Base-by-base conservation (phyloP, 2,888 invertebrate species). In the Andrena camellia region DNA sequence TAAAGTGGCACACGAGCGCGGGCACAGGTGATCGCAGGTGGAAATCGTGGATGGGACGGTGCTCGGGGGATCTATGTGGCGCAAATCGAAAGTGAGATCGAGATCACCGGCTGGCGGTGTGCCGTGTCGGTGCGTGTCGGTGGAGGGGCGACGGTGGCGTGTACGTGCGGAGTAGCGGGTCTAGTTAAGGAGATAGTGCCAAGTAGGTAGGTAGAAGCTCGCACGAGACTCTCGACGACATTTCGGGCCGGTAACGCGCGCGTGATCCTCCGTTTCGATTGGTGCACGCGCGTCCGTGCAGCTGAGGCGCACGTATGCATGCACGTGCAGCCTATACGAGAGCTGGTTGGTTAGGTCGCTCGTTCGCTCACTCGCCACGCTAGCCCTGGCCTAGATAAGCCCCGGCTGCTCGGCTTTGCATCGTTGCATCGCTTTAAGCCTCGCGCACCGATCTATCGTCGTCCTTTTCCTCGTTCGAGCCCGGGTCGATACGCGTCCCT, bases 331-430 rank as follows among this genome's bases (percentile, higher is more conserved):
- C 71, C 66, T 74, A 54, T 54, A 20, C 20, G 23, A 23, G 54
- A 54, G 77, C 77, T 77, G 84, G 74, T 73, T 76, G 82, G 81
- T 52, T 50, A 67, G 69, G 71, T 26, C 68, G 73, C 48, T 26
- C 33, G 62, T 48, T 60, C 71, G 88, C 83, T 87, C 83, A 81
- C 85, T 89, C 86, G 89, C 83, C 91, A 87, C 83, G 90, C 91
- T 93, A 94, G 93, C 94, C 94, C 92, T 94, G 94, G 94, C 94
- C 94, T 94, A 94, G 93, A 94, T 94, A 93, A 90, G 73, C 86
- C 88, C 86, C 88, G 81, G 80, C 90, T 88, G 90, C 90, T 86
- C 89, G 88, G 89, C 87, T 90, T 90, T 85, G 84, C 90, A 86
- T 85, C 85, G 89, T 86, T 90, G 88, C 89, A 87, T 90, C 87